Conservation (phyloP, 2,113 vertebrate genomes). For the Micronycteris hirsuta region DNA sequence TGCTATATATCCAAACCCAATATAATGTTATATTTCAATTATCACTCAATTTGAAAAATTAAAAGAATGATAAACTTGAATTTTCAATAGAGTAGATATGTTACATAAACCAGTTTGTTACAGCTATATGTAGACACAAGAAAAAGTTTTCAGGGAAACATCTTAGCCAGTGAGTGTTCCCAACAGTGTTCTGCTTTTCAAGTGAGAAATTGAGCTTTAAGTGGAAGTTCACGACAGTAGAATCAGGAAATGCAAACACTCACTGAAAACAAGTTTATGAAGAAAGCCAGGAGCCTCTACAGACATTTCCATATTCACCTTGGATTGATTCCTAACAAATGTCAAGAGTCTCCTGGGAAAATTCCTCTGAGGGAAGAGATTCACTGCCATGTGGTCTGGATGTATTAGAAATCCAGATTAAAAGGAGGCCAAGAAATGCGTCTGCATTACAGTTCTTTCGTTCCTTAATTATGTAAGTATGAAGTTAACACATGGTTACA, state of each 20-base stretch:
- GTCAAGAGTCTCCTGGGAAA: neutral
- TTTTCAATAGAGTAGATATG: neutral
- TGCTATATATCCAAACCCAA: neutral
- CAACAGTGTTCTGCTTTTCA: neutral
- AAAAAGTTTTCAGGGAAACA: neutral
- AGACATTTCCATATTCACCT: constrained; percentile 30
- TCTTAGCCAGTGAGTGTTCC: neutral
- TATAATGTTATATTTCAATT: neutral
- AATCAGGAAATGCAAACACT: constrained; percentile 15
- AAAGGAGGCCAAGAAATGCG: neutral
- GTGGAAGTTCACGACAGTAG: neutral
- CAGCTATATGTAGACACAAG: neutral
- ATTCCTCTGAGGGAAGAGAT: constrained; percentile 7
- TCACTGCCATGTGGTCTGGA: constrained; percentile 31
- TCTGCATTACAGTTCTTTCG: neutral
- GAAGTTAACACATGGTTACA: neutral
- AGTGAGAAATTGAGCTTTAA: constrained; percentile 29
- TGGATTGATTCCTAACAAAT: constrained; percentile 45
- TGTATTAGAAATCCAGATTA: constrained; percentile 37
- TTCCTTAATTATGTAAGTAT: neutral
- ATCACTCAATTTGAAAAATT: neutral
- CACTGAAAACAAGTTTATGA: constrained; percentile 16
- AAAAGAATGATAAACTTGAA: neutral
- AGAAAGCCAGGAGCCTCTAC: constrained; percentile 16
- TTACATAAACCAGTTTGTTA: neutral